Conservation (phyloP, 2,888 invertebrate genomes). For the Agrypnus murinus region DNA sequence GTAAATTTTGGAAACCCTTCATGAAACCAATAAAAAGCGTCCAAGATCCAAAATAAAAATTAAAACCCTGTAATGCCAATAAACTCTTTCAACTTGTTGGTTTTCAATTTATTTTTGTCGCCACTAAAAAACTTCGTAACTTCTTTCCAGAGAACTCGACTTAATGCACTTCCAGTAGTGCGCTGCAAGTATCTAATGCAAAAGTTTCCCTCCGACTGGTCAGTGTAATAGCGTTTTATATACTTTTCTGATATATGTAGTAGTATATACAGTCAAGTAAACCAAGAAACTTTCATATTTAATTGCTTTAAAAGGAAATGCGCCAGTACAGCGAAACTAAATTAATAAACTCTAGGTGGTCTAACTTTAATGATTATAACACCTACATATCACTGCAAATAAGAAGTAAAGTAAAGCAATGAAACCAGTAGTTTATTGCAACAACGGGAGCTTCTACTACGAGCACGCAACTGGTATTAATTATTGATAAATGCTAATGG, state of each 20-base stretch:
- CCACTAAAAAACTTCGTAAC: background rate
- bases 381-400: slow-evolving; percentile 52
- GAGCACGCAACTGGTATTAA: slow-evolving; percentile 55
- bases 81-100: slow-evolving; percentile 6
- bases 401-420: slow-evolving; percentile 47
- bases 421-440: slow-evolving; percentile 53
- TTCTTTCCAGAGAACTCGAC: slow-evolving; percentile 30
- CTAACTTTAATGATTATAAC: slow-evolving; percentile 46
- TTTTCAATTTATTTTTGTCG: slow-evolving; percentile 22
- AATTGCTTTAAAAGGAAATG: slow-evolving; percentile 28
- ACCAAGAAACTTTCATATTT: slow-evolving; percentile 26
- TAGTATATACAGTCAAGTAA: slow-evolving; percentile 20
- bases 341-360: slow-evolving; percentile 41
- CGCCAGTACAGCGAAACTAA: slow-evolving; percentile 23
- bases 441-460: slow-evolving; percentile 48
- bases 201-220: slow-evolving; percentile 32
- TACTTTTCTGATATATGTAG: background rate
- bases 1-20: slow-evolving; percentile 6
- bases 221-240: slow-evolving; percentile 30
- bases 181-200: slow-evolving; percentile 22
- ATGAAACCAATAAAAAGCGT: background rate
- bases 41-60: background rate
- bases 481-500: slow-evolving; percentile 58
- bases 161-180: slow-evolving; percentile 25
- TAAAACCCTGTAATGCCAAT: background rate